Conservation (phyloP, 2,113 vertebrate genomes). For the Passer domesticus region DNA sequence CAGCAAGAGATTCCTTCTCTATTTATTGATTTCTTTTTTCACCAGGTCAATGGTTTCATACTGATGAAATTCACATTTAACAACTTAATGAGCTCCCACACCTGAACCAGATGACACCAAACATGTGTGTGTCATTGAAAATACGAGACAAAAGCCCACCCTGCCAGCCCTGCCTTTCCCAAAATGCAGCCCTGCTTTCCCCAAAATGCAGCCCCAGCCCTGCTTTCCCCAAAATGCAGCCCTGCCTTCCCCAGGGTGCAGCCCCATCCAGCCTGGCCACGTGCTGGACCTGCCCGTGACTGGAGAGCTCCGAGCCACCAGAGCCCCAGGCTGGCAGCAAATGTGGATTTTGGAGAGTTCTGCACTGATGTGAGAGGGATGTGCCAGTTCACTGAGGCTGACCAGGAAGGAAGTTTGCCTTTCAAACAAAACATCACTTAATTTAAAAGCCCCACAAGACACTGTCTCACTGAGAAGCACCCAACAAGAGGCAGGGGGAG, state of each 20-base stretch:
- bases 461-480: background rate
- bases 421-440: background rate
- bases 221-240: too few species aligned
- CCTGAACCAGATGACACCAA: background rate
- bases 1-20: background rate
- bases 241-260: too few species aligned
- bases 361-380: fast-evolving
- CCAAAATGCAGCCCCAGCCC: too few species aligned
- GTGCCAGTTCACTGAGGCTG: background rate
- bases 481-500: background rate
- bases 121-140: background rate
- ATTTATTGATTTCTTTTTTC: background rate
- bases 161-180: background rate
- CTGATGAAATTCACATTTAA: background rate
- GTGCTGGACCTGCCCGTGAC: fast-evolving
- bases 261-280: background rate
- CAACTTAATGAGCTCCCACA: background rate
- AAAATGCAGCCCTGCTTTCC: background rate
- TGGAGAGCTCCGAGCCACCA: fast-evolving
- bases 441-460: background rate
- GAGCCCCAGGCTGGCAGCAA: background rate
- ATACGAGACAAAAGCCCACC: background rate
- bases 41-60: background rate
- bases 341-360: background rate
- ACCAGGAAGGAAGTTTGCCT: background rate